Base-by-base conservation (phyloP, 2,888 invertebrate genomes). In the Cyclophora albipunctata region DNA sequence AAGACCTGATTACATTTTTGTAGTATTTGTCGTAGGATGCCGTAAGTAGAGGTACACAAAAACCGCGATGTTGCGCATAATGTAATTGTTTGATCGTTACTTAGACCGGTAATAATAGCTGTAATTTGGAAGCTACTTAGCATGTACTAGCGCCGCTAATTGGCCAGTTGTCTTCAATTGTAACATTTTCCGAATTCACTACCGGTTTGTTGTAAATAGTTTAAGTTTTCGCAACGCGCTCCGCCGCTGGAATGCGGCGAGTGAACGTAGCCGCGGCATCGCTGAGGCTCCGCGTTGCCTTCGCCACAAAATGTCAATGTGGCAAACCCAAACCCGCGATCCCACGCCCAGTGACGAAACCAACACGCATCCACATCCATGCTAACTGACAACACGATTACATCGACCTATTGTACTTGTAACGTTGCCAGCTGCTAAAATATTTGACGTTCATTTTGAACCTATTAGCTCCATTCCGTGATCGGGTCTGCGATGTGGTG, bases 251-350 rank as follows among this genome's bases (percentile, higher is more conserved):
- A 85, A 86, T 85, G 84, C 75, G 78, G 75, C 66, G 62, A 79
- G 84, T 81, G 84, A 84, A 84, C 75, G 84, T 65, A 69, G 70
- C 65, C 66, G 67, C 66, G 75, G 73, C 79, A 76, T 79, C 78
- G 71, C 69, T 60, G 63, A 64, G 56, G 56, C 56, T 65, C 71
- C 64, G 64, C 68, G 73, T 67, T 66, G 71, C 69, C 69, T 66
- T 65, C 69, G 63, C 70, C 69, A 67, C 71, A 49, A 82, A 86
- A 86, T 85, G 84, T 81, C 85, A 84, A 69, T 70, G 63, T 68
- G 74, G 74, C 78, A 72, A 74, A 75, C 71, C 69, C 78, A 72
- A 74, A 75, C 71, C 69, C 77, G 75, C 79, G 80, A 75, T 73
- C 65, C 62, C 65, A 66, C 71, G 67, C 59, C 62, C 67, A 52